Evolutionary conservation across 2,113 vertebrate genomes (phyloP).

Genomic region (Hypomesus transpacificus): DNA sequence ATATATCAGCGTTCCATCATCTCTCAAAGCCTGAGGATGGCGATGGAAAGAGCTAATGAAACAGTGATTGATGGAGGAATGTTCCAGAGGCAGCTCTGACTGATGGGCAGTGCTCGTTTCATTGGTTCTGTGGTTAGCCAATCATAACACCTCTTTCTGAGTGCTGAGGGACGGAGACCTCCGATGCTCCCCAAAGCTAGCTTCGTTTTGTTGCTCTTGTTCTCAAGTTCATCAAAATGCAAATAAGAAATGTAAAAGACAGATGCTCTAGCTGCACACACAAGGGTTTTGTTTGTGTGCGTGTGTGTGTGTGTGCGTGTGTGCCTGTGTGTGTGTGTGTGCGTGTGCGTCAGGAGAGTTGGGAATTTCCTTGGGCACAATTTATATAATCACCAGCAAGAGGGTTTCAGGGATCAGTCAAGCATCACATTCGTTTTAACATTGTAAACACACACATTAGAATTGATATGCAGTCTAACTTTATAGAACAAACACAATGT

Average conservation of each 20-base stretch:
- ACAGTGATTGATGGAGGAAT: conserved; percentile 48
- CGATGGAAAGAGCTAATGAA: conserved; percentile 42
- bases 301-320: no score
- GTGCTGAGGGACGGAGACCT: conserved; percentile 40
- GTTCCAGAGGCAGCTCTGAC: conserved; percentile 46
- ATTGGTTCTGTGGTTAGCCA: conserved; percentile 51
- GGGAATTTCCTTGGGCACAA: no score
- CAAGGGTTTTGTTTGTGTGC: not conserved
- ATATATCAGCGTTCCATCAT: conserved; percentile 58
- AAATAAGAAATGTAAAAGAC: conserved; percentile 10
- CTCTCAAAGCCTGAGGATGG: conserved; percentile 47
- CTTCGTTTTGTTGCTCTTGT: no score
- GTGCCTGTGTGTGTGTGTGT: no score
- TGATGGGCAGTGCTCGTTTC: conserved; percentile 56
- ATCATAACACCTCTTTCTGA: conserved; percentile 35
- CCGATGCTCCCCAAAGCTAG: conserved; percentile 22
- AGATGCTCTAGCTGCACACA: conserved; percentile 19
- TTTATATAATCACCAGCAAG: no score
- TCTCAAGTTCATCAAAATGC: conserved; percentile 43
- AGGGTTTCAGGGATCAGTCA: no score
- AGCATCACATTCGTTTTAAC: no score
- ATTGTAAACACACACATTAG: no score
- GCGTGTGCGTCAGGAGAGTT: no score
- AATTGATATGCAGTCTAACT: no score
- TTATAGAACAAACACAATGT: no score